phyloP scores from a whole-genome alignment of 2,888 invertebrate genomes.

The Eilema depressum region DNA sequence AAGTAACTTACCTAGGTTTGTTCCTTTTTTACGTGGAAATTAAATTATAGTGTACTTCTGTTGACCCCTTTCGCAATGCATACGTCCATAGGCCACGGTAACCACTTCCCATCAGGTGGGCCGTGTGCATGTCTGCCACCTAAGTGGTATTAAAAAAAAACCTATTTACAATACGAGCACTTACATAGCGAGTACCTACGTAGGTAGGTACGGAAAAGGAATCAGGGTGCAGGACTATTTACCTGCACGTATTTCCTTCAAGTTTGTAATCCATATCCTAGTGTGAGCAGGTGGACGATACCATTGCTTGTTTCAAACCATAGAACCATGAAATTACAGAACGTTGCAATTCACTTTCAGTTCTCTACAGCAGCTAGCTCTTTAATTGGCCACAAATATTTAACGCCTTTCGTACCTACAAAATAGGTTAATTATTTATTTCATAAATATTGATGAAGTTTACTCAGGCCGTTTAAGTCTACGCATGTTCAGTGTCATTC shows the following conservation, averaged over 20 bases:
- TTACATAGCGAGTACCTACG: background rate
- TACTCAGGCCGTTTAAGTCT: constrained; percentile 40
- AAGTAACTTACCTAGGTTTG: no score
- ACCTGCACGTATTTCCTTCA: background rate
- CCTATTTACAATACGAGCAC: background rate
- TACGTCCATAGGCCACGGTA: no score
- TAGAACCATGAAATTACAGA: background rate
- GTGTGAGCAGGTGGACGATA: no score
- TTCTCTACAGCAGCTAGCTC: background rate
- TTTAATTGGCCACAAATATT: constrained; percentile 8
- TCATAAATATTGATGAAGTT: constrained; percentile 58
- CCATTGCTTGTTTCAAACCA: background rate
- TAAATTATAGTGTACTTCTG: background rate
- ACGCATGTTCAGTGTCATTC: constrained; percentile 55
- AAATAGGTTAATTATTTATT: constrained; percentile 16
- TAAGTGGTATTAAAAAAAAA: no score
- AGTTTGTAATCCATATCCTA: background rate
- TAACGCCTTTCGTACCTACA: background rate
- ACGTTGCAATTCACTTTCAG: background rate
- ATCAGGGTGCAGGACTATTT: background rate
- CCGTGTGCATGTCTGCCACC: no score
- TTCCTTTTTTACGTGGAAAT: background rate
- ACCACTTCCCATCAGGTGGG: no score
- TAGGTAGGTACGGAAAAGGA: background rate
- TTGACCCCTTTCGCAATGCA: background rate